Percentiles rank a stretch among this genome's conserved stretches.
Evolutionary conservation across 2,888 invertebrate species (phyloP).

Genomic region (Drosophila setosimentum): DNA sequence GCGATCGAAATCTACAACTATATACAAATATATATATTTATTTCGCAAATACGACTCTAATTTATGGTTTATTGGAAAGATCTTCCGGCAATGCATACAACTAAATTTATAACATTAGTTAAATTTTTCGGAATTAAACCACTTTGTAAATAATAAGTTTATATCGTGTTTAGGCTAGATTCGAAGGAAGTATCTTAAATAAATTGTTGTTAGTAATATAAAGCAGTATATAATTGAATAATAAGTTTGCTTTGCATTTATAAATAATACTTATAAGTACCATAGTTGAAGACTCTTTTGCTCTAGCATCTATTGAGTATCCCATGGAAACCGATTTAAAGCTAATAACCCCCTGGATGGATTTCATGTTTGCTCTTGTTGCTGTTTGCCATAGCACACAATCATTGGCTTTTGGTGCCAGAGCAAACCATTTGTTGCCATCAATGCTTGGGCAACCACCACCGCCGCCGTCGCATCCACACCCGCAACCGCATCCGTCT

Average conservation of each 20-base stretch:
- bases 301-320: background rate
- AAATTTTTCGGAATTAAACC: background rate
- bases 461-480: slow-evolving; percentile 18
- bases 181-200: background rate
- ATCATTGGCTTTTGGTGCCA: slow-evolving; percentile 96
- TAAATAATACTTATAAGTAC: slow-evolving; percentile 10
- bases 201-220: background rate
- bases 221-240: background rate
- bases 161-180: background rate
- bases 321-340: background rate
- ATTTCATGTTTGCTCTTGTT: slow-evolving; percentile 18
- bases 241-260: background rate
- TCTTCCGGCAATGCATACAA: background rate
- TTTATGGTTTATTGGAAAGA: background rate
- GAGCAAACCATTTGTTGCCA: slow-evolving; percentile 94
- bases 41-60: background rate
- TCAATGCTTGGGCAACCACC: slow-evolving; percentile 91
- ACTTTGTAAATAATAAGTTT: background rate
- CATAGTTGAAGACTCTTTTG: background rate
- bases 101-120: background rate
- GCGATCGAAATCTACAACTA: background rate
- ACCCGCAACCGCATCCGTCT: background rate
- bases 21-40: background rate
- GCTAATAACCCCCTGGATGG: background rate
- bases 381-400: slow-evolving; percentile 91